Percentiles rank a stretch among this genome's conserved stretches.
phyloP scores from a whole-genome alignment of 92 coral and sea anemone genomes.

The Galaxea fascicularis region DNA sequence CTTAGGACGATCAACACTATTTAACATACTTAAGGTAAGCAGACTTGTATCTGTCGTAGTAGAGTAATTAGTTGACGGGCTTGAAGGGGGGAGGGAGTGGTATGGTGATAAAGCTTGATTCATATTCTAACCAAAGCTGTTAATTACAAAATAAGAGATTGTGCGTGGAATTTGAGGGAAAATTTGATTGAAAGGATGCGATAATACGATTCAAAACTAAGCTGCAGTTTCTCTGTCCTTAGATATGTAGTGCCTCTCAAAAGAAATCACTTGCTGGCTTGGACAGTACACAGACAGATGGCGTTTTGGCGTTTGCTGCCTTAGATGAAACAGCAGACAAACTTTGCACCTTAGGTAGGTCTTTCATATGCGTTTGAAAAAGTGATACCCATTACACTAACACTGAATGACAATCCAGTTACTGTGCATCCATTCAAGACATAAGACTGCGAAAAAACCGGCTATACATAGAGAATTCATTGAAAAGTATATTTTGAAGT shows the following conservation, averaged over 20 bases:
- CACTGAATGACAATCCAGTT: too few species aligned
- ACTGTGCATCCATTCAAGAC: too few species aligned
- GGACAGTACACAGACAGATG: constrained; percentile 60
- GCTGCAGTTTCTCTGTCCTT: background rate
- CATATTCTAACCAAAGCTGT: background rate
- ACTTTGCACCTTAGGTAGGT: constrained; percentile 3
- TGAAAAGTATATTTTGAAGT: too few species aligned
- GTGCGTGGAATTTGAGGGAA: too few species aligned
- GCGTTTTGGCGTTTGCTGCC: constrained; percentile 42
- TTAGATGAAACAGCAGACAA: constrained; percentile 31
- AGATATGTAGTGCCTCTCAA: constrained; percentile 60
- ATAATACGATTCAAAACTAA: background rate
- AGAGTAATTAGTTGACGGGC: background rate
- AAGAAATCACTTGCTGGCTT: constrained; percentile 55
- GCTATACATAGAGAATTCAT: too few species aligned
- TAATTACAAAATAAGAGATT: too few species aligned
- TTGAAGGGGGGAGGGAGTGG: background rate
- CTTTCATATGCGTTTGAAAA: too few species aligned
- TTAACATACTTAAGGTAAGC: background rate
- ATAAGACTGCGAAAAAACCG: too few species aligned
- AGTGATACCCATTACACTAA: background rate
- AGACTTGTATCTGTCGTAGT: background rate
- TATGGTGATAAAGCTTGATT: background rate
- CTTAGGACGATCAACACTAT: too few species aligned
- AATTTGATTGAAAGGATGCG: too few species aligned